Percentiles rank a stretch among this genome's conserved stretches.
Evolutionary conservation across 2,113 vertebrate genomes (phyloP).

Genomic region (Galemys pyrenaicus): DNA sequence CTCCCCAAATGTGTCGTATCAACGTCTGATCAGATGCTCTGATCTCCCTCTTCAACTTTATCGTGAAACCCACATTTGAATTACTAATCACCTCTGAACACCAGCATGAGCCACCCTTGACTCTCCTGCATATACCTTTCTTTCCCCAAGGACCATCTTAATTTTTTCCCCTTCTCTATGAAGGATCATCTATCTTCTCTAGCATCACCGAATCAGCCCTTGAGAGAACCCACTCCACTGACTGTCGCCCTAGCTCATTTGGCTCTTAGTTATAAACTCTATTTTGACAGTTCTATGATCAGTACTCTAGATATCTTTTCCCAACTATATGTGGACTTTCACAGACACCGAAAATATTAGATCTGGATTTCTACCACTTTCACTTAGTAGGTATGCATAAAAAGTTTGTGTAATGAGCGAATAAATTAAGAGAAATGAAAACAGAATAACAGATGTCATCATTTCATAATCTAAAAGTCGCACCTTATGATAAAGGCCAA

Average conservation of each 20-base stretch:
- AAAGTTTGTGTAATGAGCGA: not conserved
- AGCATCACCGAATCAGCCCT: rapidly evolving
- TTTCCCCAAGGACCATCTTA: not conserved
- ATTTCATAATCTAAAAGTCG: not conserved
- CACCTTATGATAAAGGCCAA: not conserved
- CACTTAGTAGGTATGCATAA: not conserved
- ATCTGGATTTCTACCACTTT: not conserved
- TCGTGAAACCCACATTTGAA: not conserved
- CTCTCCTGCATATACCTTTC: not conserved
- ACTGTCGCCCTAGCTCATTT: rapidly evolving
- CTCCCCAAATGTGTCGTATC: not conserved
- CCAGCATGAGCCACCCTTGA: not conserved
- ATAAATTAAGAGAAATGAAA: slow-evolving; percentile 25
- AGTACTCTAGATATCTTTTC: not conserved
- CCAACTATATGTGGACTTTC: not conserved
- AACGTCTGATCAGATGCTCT: not conserved
- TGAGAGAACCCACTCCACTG: not conserved
- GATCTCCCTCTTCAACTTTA: not conserved
- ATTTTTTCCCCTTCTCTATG: not conserved
- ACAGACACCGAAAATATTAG: not conserved
- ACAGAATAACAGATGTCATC: not conserved
- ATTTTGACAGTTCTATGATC: not conserved
- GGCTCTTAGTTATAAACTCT: not conserved
- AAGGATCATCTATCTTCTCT: not conserved
- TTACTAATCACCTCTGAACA: not conserved